Base-by-base conservation (phyloP, 2,797 vertebrate genomes). In the Champsocephalus gunnari region DNA sequence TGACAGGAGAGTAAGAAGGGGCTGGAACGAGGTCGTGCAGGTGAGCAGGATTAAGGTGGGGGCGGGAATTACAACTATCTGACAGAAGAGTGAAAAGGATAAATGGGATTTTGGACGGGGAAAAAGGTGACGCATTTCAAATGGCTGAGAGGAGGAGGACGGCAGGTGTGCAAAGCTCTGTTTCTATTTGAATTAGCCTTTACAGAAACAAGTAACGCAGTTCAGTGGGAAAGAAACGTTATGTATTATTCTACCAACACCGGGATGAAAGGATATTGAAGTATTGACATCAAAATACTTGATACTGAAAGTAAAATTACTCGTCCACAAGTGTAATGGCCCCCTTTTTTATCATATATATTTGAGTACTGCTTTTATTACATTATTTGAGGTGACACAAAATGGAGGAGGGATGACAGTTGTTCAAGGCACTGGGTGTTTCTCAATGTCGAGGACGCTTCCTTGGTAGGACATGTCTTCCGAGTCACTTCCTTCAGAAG, bases 71-170 rank as follows among this genome's bases (percentile, higher is more conserved):
- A 32, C 50, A 68, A 28, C 45, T 1, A 38, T 53, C 43, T 55
- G 71, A 73, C 58, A 71, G 53, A 54, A 21, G 53, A 60, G 57
- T 73, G 38, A 24, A 24, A 75, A 21, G 34, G 49, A 56, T 2
- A 66, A 77, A 60, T 41, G 14, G 60, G 21, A n/a, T 67, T 38
- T 72, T 47, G 51, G 38, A 73, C 8, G 11, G 34, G 34, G n/a
- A 17, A 34, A 58, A 53, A 71, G 21, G 34, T 10, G 17, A 47
- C 12, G 38, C 38, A 17, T 43, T 49, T 13, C 14, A 49, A 47
- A 19, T 44, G 68, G 66, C 43, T 13, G 44, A 5, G 16, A 64
- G 47, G n/a, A 53, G 16, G 17, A 53, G 13, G 17, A 67, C 44
- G 41, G 53, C 24, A 14, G 28, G 28, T 28, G 2, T 24, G 13